Percentiles rank a stretch among this genome's conserved stretches.
Conservation (phyloP, 1,140 invertebrate genomes). For the Colletes gigas region DNA sequence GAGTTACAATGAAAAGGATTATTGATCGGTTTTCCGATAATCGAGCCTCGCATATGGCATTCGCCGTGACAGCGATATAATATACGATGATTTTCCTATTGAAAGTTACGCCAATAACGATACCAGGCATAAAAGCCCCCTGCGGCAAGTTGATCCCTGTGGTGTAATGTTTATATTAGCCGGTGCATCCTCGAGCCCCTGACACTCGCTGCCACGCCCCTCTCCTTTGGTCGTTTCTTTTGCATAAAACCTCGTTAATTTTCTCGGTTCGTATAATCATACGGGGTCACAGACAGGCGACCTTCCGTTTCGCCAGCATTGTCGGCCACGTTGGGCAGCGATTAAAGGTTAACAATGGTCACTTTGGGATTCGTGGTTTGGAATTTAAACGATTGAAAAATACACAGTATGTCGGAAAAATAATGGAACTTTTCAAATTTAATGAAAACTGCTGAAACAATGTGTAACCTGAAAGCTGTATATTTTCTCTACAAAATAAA, state of each 20-base stretch:
- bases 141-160: constrained; percentile 57
- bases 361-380: no score
- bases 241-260: constrained; percentile 67
- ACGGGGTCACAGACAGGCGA: constrained; percentile 71
- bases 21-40: constrained; percentile 51
- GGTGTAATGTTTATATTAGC: constrained; percentile 78
- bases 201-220: constrained; percentile 6
- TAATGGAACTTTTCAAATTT: no score
- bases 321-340: background rate
- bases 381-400: no score
- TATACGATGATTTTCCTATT: constrained; percentile 72
- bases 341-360: background rate
- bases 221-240: constrained; percentile 32
- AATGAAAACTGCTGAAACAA: no score
- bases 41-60: constrained; percentile 60
- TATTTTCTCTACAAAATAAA: no score
- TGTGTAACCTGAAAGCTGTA: no score
- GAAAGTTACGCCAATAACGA: constrained; percentile 40
- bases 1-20: constrained; percentile 23
- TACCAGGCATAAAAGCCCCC: constrained; percentile 58
- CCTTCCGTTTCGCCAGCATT: constrained; percentile 15
- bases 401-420: no score
- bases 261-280: constrained; percentile 72
- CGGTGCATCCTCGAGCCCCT: constrained; percentile 64
- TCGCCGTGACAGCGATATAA: constrained; percentile 50